phyloP scores from a whole-genome alignment of 1,140 invertebrate species.

The Monomorium pharaonis region DNA sequence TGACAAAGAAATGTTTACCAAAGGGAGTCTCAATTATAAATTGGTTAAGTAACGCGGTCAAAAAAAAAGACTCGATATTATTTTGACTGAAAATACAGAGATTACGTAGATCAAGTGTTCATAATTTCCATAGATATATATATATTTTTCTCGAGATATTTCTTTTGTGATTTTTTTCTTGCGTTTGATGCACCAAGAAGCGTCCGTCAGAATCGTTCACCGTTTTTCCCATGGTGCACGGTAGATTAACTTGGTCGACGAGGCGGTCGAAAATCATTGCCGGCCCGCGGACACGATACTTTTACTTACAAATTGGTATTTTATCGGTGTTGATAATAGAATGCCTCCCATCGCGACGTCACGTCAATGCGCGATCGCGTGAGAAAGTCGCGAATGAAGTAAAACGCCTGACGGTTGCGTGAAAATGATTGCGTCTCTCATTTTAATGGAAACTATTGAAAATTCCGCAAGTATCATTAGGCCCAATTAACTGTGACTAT shows the following conservation, averaged over 20 bases:
- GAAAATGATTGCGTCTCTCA: slow-evolving; percentile 9
- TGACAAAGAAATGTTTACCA: not conserved
- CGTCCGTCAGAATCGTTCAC: slow-evolving; percentile 9
- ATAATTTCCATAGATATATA: not conserved
- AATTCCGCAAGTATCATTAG: not conserved
- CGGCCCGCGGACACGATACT: slow-evolving; percentile 54
- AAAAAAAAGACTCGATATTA: not conserved
- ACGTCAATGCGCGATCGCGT: slow-evolving; percentile 46
- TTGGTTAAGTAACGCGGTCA: not conserved
- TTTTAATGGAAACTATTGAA: slow-evolving; percentile 19
- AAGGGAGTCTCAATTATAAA: not conserved
- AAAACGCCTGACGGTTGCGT: not conserved
- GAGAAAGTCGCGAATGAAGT: slow-evolving; percentile 58
- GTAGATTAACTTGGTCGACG: slow-evolving; percentile 66
- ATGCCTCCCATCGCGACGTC: slow-evolving; percentile 8
- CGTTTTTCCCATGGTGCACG: slow-evolving; percentile 63
- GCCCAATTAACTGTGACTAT: not conserved
- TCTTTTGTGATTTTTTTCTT: too few relatives aligned
- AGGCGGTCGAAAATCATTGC: slow-evolving; percentile 59
- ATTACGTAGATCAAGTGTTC: not conserved
- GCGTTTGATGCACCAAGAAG: not conserved
- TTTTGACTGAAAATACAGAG: not conserved
- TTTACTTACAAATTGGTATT: slow-evolving; percentile 64
- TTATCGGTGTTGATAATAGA: slow-evolving; percentile 51
- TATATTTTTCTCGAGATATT: not conserved